These are phyloP conservation scores for Sibirionetta formosa DNA, from an alignment of 2,797 vertebrate species.

Conservation along the genomic window DNA sequence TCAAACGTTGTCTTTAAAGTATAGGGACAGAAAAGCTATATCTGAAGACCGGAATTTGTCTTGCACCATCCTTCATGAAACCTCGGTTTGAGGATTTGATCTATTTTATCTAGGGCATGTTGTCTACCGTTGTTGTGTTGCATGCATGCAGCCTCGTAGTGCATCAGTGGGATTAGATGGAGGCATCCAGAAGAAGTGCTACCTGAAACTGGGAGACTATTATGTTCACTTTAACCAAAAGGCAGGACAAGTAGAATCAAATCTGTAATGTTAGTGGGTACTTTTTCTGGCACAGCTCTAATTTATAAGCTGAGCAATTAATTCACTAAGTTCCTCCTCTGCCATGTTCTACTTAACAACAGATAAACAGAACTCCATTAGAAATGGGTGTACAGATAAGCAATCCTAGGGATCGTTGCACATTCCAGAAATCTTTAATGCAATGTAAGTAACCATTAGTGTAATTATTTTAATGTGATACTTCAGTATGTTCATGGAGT, in stretches of 20 bases:
- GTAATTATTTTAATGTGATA: not conserved
- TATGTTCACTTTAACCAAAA: not conserved
- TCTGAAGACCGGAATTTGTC: not conserved
- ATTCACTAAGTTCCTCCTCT: not conserved
- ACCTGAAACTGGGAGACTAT: not conserved
- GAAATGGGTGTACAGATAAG: not conserved
- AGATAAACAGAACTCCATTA: not conserved
- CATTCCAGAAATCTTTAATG: not conserved
- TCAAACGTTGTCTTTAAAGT: not conserved
- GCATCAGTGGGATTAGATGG: not conserved
- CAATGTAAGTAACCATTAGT: not conserved
- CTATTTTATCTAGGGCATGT: not conserved
- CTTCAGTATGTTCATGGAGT: not conserved
- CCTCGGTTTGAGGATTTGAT: not conserved
- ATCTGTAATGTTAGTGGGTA: not conserved
- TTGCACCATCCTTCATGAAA: not conserved
- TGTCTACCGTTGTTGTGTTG: not conserved
- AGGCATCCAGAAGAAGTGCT: not conserved
- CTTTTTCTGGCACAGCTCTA: not conserved
- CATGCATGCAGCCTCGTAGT: not conserved
- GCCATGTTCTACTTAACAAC: not conserved
- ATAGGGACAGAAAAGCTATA: not conserved
- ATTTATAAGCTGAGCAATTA: not conserved
- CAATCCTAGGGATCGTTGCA: conserved; percentile 10
- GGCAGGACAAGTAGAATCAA: not conserved